Evolutionary conservation across 2,888 invertebrate species (phyloP), one percentile per base, ranked within the genome.

Genomic region (Polydrusus tereticollis): DNA sequence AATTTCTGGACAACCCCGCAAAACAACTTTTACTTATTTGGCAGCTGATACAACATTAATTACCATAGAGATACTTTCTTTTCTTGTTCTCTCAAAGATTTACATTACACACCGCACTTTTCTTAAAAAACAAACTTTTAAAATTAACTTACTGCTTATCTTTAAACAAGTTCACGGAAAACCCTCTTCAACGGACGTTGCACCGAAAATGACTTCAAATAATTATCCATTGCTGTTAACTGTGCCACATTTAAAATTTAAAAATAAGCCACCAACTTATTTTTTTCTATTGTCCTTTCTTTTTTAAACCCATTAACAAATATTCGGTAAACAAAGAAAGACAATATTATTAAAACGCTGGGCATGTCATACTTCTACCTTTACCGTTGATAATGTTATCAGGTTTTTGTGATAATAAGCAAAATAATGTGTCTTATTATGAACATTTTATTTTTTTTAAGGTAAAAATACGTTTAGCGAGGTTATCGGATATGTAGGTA

Each of bases 301-400:
- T 72, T 63, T 66, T 33, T 60, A 43, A 52, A 36, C 38, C 38
- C 47, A 38, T 41, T 36, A 14, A 43, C 16, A 29, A 21, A 26
- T 23, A 29, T 38, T 23, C 33, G n/a, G 45, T 21, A 45, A 72
- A 68, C 36, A 72, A 63, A 58, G 71, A 72, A 63, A 57, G 55
- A n/a, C n/a, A 26, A 38, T 14, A 67, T 72, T 38, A 23, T 72
- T 72, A 72, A 71, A 12, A 72, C 45, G 50, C 63, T 23, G 33
- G 60, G 66, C 55, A 71, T 71, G 65, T 55, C 60, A 62, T 60
- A 55, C 47, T 18, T 29, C n/a, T 63, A 63, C 66, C 60, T 72
- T 57, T 45, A 55, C 43, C 57, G n/a, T 63, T 67, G 72, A 67
- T 72, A 72, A 62, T 21, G 47, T 67, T 72, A 72, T 72, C 72